These are phyloP conservation scores for Phymorhynchus buccinoides DNA, from an alignment of 1,140 invertebrate species.

Conservation along the genomic window DNA sequence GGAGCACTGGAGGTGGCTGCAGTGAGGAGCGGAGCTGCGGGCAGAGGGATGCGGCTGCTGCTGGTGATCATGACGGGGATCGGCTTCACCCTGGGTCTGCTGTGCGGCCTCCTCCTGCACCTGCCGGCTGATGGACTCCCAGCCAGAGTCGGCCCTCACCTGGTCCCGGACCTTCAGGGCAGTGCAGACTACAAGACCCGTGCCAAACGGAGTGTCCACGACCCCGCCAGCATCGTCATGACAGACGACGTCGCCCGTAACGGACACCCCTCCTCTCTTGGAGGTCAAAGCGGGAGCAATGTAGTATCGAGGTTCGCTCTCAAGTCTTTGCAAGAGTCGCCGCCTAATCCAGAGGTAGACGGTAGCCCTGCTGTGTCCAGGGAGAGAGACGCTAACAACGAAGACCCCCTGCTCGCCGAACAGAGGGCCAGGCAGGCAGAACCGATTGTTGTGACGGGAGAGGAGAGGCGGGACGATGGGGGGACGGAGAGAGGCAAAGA, in stretches of 20 bases:
- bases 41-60: constrained; percentile 56
- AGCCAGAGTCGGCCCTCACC: constrained; percentile 34
- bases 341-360: background rate
- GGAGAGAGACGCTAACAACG: background rate
- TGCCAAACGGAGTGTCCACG: background rate
- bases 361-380: constrained; percentile 20
- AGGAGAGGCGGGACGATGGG: constrained; percentile 3
- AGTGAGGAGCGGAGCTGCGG: background rate
- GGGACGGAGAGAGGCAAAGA: no score
- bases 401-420: background rate
- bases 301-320: background rate
- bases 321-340: background rate
- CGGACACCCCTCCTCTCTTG: background rate
- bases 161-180: background rate
- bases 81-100: constrained; percentile 64
- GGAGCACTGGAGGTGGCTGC: constrained; percentile 9
- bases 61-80: constrained; percentile 65
- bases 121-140: constrained; percentile 59
- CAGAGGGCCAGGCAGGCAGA: constrained; percentile 9
- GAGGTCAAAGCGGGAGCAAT: background rate
- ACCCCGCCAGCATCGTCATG: background rate
- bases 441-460: background rate
- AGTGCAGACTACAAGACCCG: background rate
- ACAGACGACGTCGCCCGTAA: background rate
- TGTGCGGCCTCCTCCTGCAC: constrained; percentile 67